A percentile compares a stretch with the other conserved stretches of the same genome.
These are phyloP conservation scores for Poecilobothrus nobilitatus DNA, from an alignment of 2,888 invertebrate species.

Conservation along the genomic window DNA sequence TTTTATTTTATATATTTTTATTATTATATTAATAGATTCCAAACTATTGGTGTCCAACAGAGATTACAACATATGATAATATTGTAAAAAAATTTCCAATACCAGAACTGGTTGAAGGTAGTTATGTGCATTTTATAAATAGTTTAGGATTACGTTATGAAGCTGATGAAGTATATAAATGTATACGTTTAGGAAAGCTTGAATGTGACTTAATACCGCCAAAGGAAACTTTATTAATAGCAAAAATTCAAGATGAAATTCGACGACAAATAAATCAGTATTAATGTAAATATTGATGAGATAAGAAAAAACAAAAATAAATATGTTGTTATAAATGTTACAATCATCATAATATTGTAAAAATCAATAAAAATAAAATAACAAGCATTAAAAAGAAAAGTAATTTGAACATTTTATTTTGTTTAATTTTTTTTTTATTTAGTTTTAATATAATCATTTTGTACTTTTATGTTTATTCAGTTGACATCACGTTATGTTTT, in stretches of 20 bases:
- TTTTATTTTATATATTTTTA: not conserved
- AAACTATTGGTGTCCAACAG: constrained; percentile 62
- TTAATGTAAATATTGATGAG: too few species aligned
- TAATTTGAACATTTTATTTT: too few species aligned
- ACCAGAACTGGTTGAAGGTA: not conserved
- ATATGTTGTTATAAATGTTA: too few species aligned
- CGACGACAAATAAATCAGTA: constrained; percentile 48
- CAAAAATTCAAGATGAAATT: constrained; percentile 61
- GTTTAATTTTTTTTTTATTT: too few species aligned
- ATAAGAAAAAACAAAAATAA: too few species aligned
- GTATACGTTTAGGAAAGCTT: constrained; percentile 54
- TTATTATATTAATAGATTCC: constrained; percentile 31
- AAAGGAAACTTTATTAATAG: constrained; percentile 55
- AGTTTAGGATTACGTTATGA: constrained; percentile 65
- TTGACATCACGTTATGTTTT: too few species aligned
- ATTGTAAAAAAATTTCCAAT: not conserved
- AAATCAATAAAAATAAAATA: too few species aligned
- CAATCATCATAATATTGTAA: too few species aligned
- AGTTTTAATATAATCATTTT: too few species aligned
- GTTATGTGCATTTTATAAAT: constrained; percentile 52
- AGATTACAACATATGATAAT: constrained; percentile 27
- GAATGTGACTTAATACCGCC: constrained; percentile 59
- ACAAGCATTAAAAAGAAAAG: too few species aligned
- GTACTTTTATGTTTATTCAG: too few species aligned
- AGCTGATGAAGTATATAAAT: constrained; percentile 62